These are phyloP conservation scores for Tachina lurida DNA, from an alignment of 2,888 invertebrate species.

Conservation along the genomic window DNA sequence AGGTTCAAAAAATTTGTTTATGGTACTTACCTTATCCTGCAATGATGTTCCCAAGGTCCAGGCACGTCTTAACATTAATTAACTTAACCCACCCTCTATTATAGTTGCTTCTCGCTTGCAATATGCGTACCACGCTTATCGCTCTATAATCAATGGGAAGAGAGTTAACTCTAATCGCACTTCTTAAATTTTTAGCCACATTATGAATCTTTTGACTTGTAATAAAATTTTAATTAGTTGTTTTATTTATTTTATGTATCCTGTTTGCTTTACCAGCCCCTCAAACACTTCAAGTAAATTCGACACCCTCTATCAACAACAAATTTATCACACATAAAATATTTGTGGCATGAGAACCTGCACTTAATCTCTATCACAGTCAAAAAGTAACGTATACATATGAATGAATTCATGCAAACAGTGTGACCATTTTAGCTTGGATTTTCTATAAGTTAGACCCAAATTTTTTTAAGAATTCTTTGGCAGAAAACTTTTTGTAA, in stretches of 20 bases:
- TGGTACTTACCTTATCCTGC: too few species aligned
- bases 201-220: neutral
- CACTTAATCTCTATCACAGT: conserved; percentile 78
- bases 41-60: too few species aligned
- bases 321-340: conserved; percentile 37
- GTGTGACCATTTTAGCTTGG: neutral
- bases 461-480: neutral
- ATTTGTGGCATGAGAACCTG: conserved; percentile 76
- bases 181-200: neutral
- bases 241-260: neutral
- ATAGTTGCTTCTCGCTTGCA: too few species aligned
- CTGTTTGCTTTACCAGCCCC: neutral
- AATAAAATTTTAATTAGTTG: conserved; percentile 5
- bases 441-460: neutral
- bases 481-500: too few species aligned
- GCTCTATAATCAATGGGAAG: neutral
- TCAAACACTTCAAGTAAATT: conserved; percentile 69
- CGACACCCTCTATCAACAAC: conserved; percentile 68
- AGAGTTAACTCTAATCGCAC: neutral
- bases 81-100: too few species aligned
- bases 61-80: too few species aligned
- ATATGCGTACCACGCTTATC: neutral
- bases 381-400: conserved; percentile 60
- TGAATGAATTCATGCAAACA: neutral
- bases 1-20: too few species aligned